Percentiles rank a stretch among this genome's conserved stretches.
phyloP scores from a whole-genome alignment of 1,140 invertebrate genomes.

The Aphis craccivora region DNA sequence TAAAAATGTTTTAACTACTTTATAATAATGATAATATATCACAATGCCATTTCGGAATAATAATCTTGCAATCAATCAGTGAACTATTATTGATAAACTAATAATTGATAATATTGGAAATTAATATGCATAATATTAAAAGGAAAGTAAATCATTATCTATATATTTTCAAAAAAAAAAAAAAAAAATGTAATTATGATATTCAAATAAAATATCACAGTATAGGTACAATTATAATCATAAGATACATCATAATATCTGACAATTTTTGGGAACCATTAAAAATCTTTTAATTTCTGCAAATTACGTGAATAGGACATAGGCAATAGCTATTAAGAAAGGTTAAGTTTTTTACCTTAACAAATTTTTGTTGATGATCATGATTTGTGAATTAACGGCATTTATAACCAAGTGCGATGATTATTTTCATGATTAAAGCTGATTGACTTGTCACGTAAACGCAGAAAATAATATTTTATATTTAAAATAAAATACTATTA shows the following conservation, averaged over 20 bases:
- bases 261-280: not conserved
- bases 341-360: not conserved
- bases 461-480: not conserved
- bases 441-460: not conserved
- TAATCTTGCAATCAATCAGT: not conserved
- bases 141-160: not conserved
- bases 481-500: not conserved
- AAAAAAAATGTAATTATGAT: not conserved
- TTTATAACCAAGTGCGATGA: not conserved
- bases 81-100: not conserved
- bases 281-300: not conserved
- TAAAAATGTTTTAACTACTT: not conserved
- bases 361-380: not conserved
- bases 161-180: not conserved
- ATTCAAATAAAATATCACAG: not conserved
- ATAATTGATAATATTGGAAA: not conserved
- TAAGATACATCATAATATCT: not conserved
- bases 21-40: not conserved
- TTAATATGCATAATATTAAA: not conserved
- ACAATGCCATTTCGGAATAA: not conserved
- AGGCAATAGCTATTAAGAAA: not conserved
- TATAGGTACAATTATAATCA: not conserved
- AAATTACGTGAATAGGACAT: not conserved
- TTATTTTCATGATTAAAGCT: not conserved
- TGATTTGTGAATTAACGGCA: not conserved